phyloP scores from a whole-genome alignment of 2,888 invertebrate genomes.

The Dicyrtoma fusca region DNA sequence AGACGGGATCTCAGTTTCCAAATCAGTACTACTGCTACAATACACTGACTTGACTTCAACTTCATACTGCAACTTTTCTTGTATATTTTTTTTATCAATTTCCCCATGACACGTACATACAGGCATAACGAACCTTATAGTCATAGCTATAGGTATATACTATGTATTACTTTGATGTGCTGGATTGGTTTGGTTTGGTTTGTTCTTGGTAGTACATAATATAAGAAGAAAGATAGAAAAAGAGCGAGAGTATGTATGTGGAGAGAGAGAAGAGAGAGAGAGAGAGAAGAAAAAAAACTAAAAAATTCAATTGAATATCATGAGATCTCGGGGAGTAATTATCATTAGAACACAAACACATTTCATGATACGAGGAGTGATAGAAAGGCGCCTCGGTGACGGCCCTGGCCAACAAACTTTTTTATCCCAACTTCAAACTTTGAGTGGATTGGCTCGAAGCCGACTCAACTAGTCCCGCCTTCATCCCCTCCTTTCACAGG shows the following conservation, averaged over 20 bases:
- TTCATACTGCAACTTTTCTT: neutral
- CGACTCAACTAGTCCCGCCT: slow-evolving; percentile 40
- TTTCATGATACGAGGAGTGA: slow-evolving; percentile 54
- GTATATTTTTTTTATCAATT: too few species aligned
- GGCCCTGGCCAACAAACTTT: slow-evolving; percentile 43
- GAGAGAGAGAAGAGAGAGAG: slow-evolving; percentile 11
- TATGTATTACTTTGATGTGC: neutral
- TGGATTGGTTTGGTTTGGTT: neutral
- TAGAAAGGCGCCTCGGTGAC: slow-evolving; percentile 57
- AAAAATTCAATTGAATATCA: slow-evolving; percentile 48
- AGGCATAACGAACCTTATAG: slow-evolving; percentile 12
- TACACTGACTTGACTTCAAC: neutral
- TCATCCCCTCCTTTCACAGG: slow-evolving; percentile 38
- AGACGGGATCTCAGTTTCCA: slow-evolving; percentile 29
- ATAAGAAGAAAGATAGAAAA: slow-evolving; percentile 7
- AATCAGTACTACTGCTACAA: too few species aligned
- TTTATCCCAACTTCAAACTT: slow-evolving; percentile 28
- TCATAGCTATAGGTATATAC: neutral
- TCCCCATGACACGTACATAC: neutral
- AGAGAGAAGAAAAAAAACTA: slow-evolving; percentile 29
- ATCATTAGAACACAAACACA: slow-evolving; percentile 51
- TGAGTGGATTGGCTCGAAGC: slow-evolving; percentile 40
- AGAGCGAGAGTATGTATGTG: slow-evolving; percentile 8
- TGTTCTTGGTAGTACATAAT: neutral
- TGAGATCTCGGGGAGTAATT: slow-evolving; percentile 50